These are phyloP conservation scores for Nephrotoma guestfalica DNA, from an alignment of 2,888 invertebrate species.

Conservation along the genomic window DNA sequence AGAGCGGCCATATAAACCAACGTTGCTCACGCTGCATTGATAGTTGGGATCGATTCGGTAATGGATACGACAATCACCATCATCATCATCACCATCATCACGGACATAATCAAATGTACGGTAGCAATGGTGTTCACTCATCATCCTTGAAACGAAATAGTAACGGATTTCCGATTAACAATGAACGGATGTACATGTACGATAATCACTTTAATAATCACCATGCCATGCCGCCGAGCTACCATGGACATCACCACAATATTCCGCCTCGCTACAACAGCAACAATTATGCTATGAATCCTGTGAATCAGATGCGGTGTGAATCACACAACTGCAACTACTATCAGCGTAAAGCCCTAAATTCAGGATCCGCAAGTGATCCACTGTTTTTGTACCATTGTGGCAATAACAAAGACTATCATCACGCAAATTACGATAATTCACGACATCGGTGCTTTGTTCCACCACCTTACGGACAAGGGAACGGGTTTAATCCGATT, in stretches of 20 bases:
- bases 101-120: neutral
- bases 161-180: neutral
- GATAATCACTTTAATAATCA: slow-evolving; percentile 3
- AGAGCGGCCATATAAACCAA: slow-evolving; percentile 1
- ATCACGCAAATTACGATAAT: neutral
- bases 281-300: neutral
- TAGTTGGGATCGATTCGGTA: slow-evolving; percentile 1
- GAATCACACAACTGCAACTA: neutral
- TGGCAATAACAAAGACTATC: neutral
- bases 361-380: neutral
- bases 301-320: neutral
- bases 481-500: neutral
- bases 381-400: neutral
- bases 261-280: neutral
- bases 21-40: neutral
- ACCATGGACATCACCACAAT: neutral
- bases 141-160: neutral
- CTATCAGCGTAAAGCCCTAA: neutral
- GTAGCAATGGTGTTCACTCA: neutral
- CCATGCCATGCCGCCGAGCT: neutral
- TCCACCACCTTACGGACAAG: neutral
- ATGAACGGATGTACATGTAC: neutral
- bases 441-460: neutral
- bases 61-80: neutral
- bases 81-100: neutral